A percentile compares a stretch with the other conserved stretches of the same genome.
phyloP scores from a whole-genome alignment of 2,113 vertebrate genomes.

The Notarius lentiginosus region DNA sequence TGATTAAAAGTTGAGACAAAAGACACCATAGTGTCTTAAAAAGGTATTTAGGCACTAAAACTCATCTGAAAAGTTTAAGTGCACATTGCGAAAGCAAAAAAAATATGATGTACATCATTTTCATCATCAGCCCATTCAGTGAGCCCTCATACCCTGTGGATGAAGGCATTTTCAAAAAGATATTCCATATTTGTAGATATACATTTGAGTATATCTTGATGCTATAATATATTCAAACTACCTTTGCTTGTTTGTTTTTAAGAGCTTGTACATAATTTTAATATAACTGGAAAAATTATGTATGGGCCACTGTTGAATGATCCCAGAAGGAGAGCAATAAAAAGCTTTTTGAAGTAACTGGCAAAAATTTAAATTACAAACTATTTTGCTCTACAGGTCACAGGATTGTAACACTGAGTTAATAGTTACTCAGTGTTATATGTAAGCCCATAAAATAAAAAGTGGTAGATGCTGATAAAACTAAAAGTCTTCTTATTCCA shows the following conservation, averaged over 20 bases:
- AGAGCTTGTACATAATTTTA: not conserved
- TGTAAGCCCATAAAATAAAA: not conserved
- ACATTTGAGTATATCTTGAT: not conserved
- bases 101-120: too few species aligned
- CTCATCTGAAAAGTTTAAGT: too few species aligned
- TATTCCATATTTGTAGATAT: not conserved
- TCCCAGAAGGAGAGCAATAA: not conserved
- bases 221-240: not conserved
- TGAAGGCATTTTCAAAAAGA: too few species aligned
- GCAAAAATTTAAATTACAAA: not conserved
- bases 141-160: too few species aligned
- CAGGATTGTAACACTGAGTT: not conserved
- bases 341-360: not conserved
- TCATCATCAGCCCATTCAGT: too few species aligned
- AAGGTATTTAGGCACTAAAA: too few species aligned
- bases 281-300: not conserved
- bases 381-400: not conserved
- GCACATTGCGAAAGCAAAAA: too few species aligned
- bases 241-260: not conserved
- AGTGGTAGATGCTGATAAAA: not conserved
- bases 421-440: not conserved
- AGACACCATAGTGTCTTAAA: too few species aligned
- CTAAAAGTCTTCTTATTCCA: not conserved
- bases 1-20: too few species aligned
- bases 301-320: not conserved